A percentile compares a stretch with the other conserved stretches of the same genome.
Conservation (phyloP, 2,797 vertebrate species). For the Otus scops region DNA sequence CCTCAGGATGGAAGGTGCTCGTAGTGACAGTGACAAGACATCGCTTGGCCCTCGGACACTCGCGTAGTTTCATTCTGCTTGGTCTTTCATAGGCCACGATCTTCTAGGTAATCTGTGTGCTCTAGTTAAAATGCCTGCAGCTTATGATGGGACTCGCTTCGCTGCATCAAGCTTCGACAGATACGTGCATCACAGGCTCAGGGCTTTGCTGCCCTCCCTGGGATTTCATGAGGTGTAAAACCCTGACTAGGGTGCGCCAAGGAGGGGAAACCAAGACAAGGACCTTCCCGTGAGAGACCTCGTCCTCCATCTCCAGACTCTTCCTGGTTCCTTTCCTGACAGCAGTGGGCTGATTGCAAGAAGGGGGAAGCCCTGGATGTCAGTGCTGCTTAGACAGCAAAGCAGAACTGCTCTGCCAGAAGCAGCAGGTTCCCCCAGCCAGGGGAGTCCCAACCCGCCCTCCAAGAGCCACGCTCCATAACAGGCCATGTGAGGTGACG, state of each 20-base stretch:
- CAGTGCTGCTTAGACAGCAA: neutral
- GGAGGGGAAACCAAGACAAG: neutral
- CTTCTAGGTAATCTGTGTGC: neutral
- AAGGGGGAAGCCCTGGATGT: neutral
- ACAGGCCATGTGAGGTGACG: neutral
- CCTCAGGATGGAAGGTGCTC: constrained; percentile 46
- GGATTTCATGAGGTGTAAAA: neutral
- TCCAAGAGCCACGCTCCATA: accelerated
- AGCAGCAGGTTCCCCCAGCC: neutral
- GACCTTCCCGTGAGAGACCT: neutral
- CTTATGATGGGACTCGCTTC: neutral
- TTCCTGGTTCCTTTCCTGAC: neutral
- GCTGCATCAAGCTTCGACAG: neutral
- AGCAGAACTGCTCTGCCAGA: neutral
- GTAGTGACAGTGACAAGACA: constrained; percentile 5
- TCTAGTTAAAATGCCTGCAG: neutral
- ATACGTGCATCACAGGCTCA: neutral
- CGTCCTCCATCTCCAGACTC: neutral
- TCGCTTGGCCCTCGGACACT: neutral
- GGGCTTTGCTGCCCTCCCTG: neutral
- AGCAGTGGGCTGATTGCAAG: neutral
- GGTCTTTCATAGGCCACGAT: neutral
- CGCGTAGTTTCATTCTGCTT: neutral
- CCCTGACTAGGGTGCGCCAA: neutral
- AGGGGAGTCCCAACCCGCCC: neutral